phyloP scores from a whole-genome alignment of 2,113 vertebrate species.

The Corydoras sp. region DNA sequence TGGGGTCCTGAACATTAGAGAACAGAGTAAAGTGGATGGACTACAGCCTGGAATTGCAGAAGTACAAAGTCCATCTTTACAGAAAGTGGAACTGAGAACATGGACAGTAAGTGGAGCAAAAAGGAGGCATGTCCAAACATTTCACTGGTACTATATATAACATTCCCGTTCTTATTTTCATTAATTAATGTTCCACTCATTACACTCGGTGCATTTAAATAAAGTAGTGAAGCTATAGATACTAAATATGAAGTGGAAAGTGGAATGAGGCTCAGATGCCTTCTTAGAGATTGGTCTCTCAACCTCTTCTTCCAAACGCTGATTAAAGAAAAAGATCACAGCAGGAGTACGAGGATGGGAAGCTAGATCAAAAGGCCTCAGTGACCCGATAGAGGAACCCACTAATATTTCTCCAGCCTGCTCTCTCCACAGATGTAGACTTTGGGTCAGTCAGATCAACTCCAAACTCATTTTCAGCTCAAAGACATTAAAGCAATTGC shows the following conservation, averaged over 20 bases:
- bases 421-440: slow-evolving; percentile 17
- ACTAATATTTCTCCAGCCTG: slow-evolving; percentile 10
- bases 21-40: no score
- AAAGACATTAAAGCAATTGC: slow-evolving; percentile 30
- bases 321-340: slow-evolving; percentile 43
- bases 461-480: slow-evolving; percentile 21
- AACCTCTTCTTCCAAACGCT: slow-evolving; percentile 28
- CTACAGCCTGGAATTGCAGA: no score
- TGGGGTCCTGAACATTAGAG: no score
- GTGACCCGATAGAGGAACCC: slow-evolving; percentile 19
- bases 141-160: not conserved
- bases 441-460: slow-evolving; percentile 26
- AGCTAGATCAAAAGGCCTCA: slow-evolving; percentile 32
- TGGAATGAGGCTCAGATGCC: slow-evolving; percentile 9
- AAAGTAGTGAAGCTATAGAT: not conserved
- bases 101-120: no score
- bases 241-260: slow-evolving; percentile 13
- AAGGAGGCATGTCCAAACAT: no score
- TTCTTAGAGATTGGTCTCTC: slow-evolving; percentile 29
- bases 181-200: not conserved
- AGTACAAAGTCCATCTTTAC: no score
- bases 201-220: not conserved
- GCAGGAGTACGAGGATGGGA: slow-evolving; percentile 18
- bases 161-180: not conserved
- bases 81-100: no score